Base-by-base conservation (phyloP, 2,888 invertebrate species). In the Eilema sororculum region DNA sequence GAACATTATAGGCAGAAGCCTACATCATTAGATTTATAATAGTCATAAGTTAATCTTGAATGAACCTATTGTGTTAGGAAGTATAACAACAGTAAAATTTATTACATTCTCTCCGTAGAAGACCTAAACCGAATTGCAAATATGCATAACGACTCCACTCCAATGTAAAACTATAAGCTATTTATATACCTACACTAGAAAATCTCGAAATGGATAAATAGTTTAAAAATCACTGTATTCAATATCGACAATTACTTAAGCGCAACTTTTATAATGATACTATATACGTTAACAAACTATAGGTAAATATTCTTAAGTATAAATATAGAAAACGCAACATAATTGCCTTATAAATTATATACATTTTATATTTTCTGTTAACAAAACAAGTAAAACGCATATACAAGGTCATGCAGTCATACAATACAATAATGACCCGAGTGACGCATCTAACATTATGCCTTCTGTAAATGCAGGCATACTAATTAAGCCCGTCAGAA, bases 401-500 rank as follows among this genome's bases (percentile, higher is more conserved):
- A 20, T 25, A 41, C 57, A 66, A 66, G 65, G 65, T 65, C 65
- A 65, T 3, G 22, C 22, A 30, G 65, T 57, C 65, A 65, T 6
- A 56, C 16, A 30, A 56, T n/a, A 66, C 65, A 66, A 57, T 33
- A 66, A 65, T 33, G 33, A 1, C 25, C 22, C 16, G 24, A 75
- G 58, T 58, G 58, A 73, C 58, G 69, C 65, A 69, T 37, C 64
- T 20, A 59, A 58, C 33, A 9, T 30, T 46, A 67, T 64, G 64
- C 71, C 60, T 71, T 37, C 66, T 61, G 37, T 70, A 74, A 74
- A 66, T 74, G 67, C 68, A 56, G 46, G 62, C 46, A 67, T 72
- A 41, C 58, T 80, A 72, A 78, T 80, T 70, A 74, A 80, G 60
- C 13, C 28, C 46, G 58, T 46, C 71, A 68, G 71, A 56, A 67